A percentile compares a stretch with the other conserved stretches of the same genome.
Evolutionary conservation across 2,888 invertebrate genomes (phyloP).

Genomic region (Drosophila merina): DNA sequence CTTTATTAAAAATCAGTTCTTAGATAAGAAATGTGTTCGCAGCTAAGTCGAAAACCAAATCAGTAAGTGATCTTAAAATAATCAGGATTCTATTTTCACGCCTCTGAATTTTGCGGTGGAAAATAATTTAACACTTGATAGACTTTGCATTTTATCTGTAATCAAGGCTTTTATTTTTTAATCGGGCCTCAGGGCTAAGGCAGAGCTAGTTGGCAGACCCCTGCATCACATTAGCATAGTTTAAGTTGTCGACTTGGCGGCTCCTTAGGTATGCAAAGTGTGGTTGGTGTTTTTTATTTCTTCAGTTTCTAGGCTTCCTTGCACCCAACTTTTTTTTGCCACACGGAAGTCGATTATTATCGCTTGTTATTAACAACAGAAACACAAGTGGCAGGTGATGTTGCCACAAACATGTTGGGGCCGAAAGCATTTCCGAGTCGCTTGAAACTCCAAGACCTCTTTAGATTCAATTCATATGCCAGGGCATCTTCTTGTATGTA

Average conservation of each 20-base stretch:
- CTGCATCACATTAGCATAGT: slow-evolving; percentile 72
- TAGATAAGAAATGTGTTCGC: background rate
- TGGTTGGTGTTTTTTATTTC: slow-evolving; percentile 29
- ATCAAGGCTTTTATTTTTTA: slow-evolving; percentile 31
- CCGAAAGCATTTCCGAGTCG: slow-evolving; percentile 23
- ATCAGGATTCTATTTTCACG: slow-evolving; percentile 1
- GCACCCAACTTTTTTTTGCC: slow-evolving; percentile 44
- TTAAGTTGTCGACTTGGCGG: slow-evolving; percentile 53
- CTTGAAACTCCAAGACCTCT: background rate
- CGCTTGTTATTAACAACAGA: slow-evolving; percentile 77
- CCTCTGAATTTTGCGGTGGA: slow-evolving; percentile 26
- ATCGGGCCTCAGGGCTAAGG: slow-evolving; percentile 3
- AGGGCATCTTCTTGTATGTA: background rate
- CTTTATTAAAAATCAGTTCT: background rate
- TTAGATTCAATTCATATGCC: background rate
- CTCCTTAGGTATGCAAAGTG: slow-evolving; percentile 64
- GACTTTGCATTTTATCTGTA: slow-evolving; percentile 63
- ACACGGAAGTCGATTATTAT: slow-evolving; percentile 81
- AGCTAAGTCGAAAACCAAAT: background rate
- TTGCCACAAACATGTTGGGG: slow-evolving; percentile 21
- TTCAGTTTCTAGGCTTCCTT: slow-evolving; percentile 7
- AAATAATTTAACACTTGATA: slow-evolving; percentile 78
- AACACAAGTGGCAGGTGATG: slow-evolving; percentile 31
- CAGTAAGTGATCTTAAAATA: slow-evolving; percentile 3
- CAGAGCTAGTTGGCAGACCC: background rate